These are phyloP conservation scores for Drosophila nannoptera DNA, from an alignment of 1,140 invertebrate genomes.

Conservation along the genomic window DNA sequence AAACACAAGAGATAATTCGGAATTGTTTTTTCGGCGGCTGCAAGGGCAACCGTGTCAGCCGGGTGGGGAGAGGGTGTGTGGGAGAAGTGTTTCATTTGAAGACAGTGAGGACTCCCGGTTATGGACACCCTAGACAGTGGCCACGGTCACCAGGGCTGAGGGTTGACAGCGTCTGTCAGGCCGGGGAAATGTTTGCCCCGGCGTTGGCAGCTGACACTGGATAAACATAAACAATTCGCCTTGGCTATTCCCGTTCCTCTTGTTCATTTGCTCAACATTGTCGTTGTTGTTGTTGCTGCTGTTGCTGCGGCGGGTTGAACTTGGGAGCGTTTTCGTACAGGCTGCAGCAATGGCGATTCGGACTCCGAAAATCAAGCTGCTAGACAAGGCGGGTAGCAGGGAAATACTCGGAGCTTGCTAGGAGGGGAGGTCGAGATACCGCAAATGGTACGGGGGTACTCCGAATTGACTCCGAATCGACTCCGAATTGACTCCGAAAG, in stretches of 20 bases:
- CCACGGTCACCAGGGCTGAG: slow-evolving; percentile 54
- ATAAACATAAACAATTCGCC: slow-evolving; percentile 55
- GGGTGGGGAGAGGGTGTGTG: background rate
- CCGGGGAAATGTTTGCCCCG: slow-evolving; percentile 33
- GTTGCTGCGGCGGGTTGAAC: slow-evolving; percentile 49
- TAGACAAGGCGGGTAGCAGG: no score
- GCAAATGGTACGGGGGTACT: no score
- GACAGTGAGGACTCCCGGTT: slow-evolving; percentile 36
- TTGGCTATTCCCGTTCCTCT: slow-evolving; percentile 3
- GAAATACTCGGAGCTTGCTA: no score
- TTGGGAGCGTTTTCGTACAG: slow-evolving; percentile 37
- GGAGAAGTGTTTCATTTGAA: slow-evolving; percentile 41
- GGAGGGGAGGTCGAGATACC: no score
- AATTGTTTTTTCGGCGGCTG: slow-evolving; percentile 1
- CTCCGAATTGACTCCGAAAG: no score
- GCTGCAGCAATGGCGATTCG: background rate
- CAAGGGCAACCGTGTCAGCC: no score
- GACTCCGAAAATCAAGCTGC: no score
- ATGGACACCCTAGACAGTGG: slow-evolving; percentile 2
- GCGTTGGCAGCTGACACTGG: slow-evolving; percentile 52
- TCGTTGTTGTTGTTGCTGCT: slow-evolving; percentile 9
- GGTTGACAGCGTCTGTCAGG: slow-evolving; percentile 41
- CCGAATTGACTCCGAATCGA: no score
- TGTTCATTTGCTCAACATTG: background rate
- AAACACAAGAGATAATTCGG: slow-evolving; percentile 4